phyloP scores from a whole-genome alignment of 2,888 invertebrate genomes.

The Drosophila kambysellisi region DNA sequence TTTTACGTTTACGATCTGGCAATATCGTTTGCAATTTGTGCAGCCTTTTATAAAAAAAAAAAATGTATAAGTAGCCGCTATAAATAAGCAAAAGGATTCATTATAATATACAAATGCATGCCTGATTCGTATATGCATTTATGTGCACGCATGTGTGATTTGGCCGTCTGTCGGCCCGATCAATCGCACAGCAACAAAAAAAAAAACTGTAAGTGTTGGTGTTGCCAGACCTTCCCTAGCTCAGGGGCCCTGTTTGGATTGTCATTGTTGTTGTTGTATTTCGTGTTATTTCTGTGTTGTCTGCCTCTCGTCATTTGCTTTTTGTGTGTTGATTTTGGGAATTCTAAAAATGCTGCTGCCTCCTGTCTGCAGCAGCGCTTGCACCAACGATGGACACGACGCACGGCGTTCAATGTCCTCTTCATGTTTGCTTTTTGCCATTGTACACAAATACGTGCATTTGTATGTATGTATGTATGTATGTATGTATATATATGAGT shows the following conservation, averaged over 20 bases:
- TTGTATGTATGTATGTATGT: not conserved
- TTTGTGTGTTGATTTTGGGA: conserved; percentile 68
- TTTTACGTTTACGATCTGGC: not conserved
- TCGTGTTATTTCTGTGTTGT: conserved; percentile 39
- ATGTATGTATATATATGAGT: not conserved
- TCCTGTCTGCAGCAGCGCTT: conserved; percentile 43
- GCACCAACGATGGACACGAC: conserved; percentile 16
- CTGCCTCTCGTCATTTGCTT: conserved; percentile 50
- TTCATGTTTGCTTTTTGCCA: conserved; percentile 32
- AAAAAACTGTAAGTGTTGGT: conserved; percentile 16
- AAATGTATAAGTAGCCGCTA: not conserved
- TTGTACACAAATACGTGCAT: conserved; percentile 10
- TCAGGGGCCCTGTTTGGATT: conserved; percentile 19
- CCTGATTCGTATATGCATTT: not conserved
- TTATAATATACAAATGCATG: not conserved
- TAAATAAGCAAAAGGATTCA: conserved; percentile 1
- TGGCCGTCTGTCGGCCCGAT: conserved; percentile 16
- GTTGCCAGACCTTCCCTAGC: conserved; percentile 48
- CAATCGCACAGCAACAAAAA: conserved; percentile 15
- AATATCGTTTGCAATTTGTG: conserved; percentile 1
- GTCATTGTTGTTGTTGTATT: conserved; percentile 22
- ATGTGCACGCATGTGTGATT: not conserved
- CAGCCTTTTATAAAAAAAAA: not conserved
- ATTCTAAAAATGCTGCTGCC: conserved; percentile 74
- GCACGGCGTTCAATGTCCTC: conserved; percentile 52